These are phyloP conservation scores for Coreoperca whiteheadi DNA, from an alignment of 2,113 vertebrate genomes.

Conservation along the genomic window DNA sequence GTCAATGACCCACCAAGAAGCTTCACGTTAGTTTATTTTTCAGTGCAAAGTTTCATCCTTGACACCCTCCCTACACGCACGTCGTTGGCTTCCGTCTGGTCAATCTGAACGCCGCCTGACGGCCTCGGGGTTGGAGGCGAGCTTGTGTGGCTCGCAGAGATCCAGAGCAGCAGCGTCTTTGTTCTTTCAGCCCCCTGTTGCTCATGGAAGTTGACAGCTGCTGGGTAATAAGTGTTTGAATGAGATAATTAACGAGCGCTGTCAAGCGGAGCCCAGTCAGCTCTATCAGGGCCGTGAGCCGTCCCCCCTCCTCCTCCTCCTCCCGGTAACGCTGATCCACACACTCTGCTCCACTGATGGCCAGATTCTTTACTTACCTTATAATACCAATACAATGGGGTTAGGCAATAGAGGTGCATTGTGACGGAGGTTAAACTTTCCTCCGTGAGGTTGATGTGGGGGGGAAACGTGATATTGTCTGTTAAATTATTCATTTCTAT, in stretches of 20 bases:
- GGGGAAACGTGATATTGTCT: too few relatives aligned
- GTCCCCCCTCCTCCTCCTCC: background rate
- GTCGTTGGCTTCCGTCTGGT: background rate
- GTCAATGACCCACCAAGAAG: background rate
- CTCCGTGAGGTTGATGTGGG: too few relatives aligned
- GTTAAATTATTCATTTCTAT: too few relatives aligned
- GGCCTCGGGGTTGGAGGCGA: background rate
- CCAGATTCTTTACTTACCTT: too few relatives aligned
- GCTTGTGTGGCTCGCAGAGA: background rate
- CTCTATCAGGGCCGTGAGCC: conserved; percentile 32
- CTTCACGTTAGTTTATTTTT: background rate
- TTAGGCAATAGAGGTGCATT: too few relatives aligned
- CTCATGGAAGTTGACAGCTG: conserved; percentile 73
- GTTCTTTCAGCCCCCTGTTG: conserved; percentile 53
- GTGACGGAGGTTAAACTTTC: too few relatives aligned
- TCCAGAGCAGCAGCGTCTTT: conserved; percentile 19
- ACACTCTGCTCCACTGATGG: background rate
- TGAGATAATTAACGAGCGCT: conserved; percentile 77
- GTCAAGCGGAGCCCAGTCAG: conserved; percentile 42
- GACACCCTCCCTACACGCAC: background rate
- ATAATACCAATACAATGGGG: too few relatives aligned
- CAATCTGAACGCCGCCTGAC: too few relatives aligned
- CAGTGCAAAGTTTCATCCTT: background rate
- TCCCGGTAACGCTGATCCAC: background rate
- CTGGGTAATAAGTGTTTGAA: conserved; percentile 81